Percentiles rank a stretch among this genome's conserved stretches.
These are phyloP conservation scores for Podargus strigoides DNA, from an alignment of 2,797 vertebrate genomes.

Conservation along the genomic window DNA sequence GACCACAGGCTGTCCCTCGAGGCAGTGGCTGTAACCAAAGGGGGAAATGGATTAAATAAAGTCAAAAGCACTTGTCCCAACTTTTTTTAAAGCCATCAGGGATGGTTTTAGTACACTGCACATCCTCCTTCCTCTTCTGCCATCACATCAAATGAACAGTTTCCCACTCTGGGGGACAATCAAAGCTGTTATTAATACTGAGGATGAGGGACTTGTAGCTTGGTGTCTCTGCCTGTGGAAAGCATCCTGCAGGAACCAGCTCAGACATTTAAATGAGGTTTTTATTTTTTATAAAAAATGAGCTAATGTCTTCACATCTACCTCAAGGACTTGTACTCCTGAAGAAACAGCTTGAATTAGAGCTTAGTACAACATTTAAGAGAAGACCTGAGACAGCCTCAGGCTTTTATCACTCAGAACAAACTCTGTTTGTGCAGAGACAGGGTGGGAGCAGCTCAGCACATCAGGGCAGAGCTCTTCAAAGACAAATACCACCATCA, in stretches of 20 bases:
- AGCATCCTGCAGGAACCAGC: not conserved
- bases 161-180: not conserved
- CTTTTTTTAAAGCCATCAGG: not conserved
- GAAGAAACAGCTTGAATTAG: not conserved
- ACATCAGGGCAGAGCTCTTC: not conserved
- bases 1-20: not conserved
- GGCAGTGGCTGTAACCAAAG: not conserved
- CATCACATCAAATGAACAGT: not conserved
- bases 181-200: not conserved
- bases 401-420: not conserved
- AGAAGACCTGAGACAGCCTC: not conserved
- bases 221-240: not conserved
- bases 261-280: not conserved
- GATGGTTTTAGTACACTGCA: not conserved
- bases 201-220: not conserved
- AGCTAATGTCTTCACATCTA: not conserved
- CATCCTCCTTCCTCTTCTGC: too few species aligned
- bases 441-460: rapidly evolving
- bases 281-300: not conserved
- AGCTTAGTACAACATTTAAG: not conserved
- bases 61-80: too few species aligned
- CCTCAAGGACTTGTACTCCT: not conserved
- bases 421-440: not conserved
- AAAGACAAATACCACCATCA: rapidly evolving
- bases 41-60: too few species aligned